Base-by-base conservation (phyloP, 1,140 invertebrate genomes). In the Drosophila lowei region DNA sequence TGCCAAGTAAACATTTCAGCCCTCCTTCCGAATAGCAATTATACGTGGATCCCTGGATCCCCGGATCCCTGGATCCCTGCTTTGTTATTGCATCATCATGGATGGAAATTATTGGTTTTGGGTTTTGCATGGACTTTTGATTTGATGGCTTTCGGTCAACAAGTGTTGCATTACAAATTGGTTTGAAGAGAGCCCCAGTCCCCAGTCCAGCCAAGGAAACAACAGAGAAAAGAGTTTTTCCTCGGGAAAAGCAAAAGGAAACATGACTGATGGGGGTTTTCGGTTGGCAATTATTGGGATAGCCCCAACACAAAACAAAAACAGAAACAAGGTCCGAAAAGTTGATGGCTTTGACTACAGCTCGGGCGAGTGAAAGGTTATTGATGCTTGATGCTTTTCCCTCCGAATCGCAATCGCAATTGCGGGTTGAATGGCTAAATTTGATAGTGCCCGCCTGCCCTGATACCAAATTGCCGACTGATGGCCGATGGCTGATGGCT, bases 151-250 rank as follows among this genome's bases (percentile, higher is more conserved):
- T 73, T 73, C 42, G 53, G 47, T 34, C 18, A 56, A 61, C 71
- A 65, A 73, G 60, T 73, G 60, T 73, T 73, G 71, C 70, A 73
- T 73, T 73, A 73, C 71, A 57, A 73, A 73, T 53, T 65, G 71
- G 54, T 56, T 59, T 16, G 21, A 46, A 42, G 54, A 54, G 15
- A 25, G 25, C 18, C 18, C 18, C 18, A 18, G 18, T n/a, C n/a
- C 28, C 28, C 46, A n/a, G n/a, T 13, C 15, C n/a, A n/a, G n/a
- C 6, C 59, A 34, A 67, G 23, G 56, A 63, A 68, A 57, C 18
- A 38, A 6, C 6, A 6, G 34, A 67, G 54, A 60, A 60, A 66
- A 56, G 65, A 68, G 65, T 56, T 68, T 38, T 38, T 11, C 56
- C 42, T 23, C 41, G 48, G 13, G 38, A 25, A 44, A 5, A 6